A percentile compares a stretch with the other conserved stretches of the same genome.
Evolutionary conservation across 92 coral and sea anemone genomes (phyloP).

Genomic region (Porites evermanni): DNA sequence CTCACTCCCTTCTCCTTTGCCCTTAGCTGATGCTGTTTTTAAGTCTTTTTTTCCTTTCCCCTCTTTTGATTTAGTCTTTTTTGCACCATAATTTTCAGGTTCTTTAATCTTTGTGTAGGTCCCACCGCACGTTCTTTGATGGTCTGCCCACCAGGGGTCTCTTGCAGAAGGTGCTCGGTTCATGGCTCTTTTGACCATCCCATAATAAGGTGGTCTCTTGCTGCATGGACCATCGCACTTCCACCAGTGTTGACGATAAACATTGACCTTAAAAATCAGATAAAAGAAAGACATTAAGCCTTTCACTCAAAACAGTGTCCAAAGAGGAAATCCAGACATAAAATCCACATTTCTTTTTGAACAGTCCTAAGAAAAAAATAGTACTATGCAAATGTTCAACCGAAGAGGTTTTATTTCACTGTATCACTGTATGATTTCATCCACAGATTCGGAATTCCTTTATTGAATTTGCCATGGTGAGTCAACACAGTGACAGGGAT

Average conservation of each 20-base stretch:
- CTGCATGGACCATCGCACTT: slow-evolving; percentile 95
- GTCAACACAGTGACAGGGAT: too few relatives aligned
- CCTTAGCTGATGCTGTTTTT: slow-evolving; percentile 8
- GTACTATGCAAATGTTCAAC: too few relatives aligned
- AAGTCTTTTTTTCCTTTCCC: slow-evolving; percentile 6
- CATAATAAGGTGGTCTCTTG: slow-evolving; percentile 93
- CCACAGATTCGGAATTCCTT: too few relatives aligned
- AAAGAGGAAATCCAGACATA: too few relatives aligned
- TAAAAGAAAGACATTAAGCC: background rate
- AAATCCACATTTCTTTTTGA: too few relatives aligned
- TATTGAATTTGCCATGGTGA: too few relatives aligned
- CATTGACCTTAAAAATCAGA: slow-evolving; percentile 72
- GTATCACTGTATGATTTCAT: too few relatives aligned
- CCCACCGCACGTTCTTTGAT: slow-evolving; percentile 93
- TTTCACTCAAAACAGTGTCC: background rate
- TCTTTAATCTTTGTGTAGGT: slow-evolving; percentile 91
- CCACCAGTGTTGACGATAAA: slow-evolving; percentile 99
- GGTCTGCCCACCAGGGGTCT: slow-evolving; percentile 99
- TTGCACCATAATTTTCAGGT: slow-evolving; percentile 93
- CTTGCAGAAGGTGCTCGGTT: slow-evolving; percentile 95
- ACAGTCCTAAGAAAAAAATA: too few relatives aligned
- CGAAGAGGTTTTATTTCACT: too few relatives aligned
- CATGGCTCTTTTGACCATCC: slow-evolving; percentile 94
- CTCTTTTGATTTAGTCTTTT: slow-evolving; percentile 57
- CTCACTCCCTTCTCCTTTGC: slow-evolving; percentile 33